A percentile compares a stretch with the other conserved stretches of the same genome.
Conservation (phyloP, 2,113 vertebrate genomes). For the Camelus dromedarius region DNA sequence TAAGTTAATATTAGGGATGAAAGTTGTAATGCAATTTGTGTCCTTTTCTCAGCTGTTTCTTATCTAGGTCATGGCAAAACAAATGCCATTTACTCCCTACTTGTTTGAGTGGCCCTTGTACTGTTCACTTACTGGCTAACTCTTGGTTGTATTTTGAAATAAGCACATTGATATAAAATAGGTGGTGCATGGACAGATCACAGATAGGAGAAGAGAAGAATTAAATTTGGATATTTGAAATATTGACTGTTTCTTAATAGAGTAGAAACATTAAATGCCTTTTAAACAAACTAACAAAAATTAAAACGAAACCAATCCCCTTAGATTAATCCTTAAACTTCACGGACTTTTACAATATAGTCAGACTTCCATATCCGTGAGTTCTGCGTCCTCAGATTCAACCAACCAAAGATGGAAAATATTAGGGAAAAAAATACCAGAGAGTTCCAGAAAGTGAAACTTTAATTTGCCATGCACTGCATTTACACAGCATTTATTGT, state of each 20-base stretch:
- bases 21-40: neutral
- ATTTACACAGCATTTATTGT: neutral
- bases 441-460: neutral
- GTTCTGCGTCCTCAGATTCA: neutral
- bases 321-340: constrained; percentile 29
- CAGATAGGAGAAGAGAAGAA: neutral
- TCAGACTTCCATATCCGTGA: neutral
- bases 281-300: constrained; percentile 22
- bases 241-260: neutral
- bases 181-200: neutral
- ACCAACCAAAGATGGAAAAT: neutral
- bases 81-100: neutral
- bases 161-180: neutral
- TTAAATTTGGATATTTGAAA: neutral
- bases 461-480: neutral
- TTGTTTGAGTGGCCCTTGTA: neutral
- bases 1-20: neutral
- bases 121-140: neutral
- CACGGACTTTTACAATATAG: neutral
- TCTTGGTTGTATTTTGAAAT: constrained; percentile 6
- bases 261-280: neutral
- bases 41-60: neutral
- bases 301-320: neutral
- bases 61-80: neutral
- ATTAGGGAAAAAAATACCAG: neutral